phyloP scores from a whole-genome alignment of 2,888 invertebrate genomes.

The Volucella inanis region DNA sequence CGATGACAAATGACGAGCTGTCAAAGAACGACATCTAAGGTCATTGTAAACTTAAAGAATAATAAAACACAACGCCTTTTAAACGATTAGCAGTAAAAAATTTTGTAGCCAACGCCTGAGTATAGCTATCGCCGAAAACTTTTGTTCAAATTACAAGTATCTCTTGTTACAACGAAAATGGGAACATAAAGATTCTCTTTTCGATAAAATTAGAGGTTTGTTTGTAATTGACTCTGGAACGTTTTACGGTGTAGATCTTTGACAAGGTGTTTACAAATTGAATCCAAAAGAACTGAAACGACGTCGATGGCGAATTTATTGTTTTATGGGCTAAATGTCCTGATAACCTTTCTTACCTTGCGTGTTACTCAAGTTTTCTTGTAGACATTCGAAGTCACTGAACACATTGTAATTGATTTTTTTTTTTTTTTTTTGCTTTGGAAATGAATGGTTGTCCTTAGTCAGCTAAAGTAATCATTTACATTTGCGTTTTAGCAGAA shows the following conservation, averaged over 20 bases:
- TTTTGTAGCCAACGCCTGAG: neutral
- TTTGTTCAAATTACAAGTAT: neutral
- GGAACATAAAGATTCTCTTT: conserved; percentile 6
- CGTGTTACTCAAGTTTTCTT: no score
- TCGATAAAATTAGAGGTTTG: neutral
- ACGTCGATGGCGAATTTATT: no score
- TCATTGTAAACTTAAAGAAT: conserved; percentile 34
- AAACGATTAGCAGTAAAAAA: conserved; percentile 27
- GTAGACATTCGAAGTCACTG: no score
- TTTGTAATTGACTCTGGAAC: conserved; percentile 19
- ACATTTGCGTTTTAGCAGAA: no score
- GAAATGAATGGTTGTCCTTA: no score
- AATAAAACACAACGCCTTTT: neutral
- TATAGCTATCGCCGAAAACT: no score
- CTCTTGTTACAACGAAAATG: conserved; percentile 15
- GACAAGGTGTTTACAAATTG: neutral
- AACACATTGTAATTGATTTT: no score
- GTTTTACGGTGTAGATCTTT: conserved; percentile 11
- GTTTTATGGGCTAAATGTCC: no score
- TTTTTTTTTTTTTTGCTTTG: no score
- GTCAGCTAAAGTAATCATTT: no score
- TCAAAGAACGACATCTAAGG: conserved; percentile 66
- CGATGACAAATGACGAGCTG: conserved; percentile 62
- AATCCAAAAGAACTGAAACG: no score
- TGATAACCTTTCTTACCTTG: no score